A percentile compares a stretch with the other conserved stretches of the same genome.
Evolutionary conservation across 2,797 vertebrate species (phyloP).

Genomic region (Tadarida brasiliensis): DNA sequence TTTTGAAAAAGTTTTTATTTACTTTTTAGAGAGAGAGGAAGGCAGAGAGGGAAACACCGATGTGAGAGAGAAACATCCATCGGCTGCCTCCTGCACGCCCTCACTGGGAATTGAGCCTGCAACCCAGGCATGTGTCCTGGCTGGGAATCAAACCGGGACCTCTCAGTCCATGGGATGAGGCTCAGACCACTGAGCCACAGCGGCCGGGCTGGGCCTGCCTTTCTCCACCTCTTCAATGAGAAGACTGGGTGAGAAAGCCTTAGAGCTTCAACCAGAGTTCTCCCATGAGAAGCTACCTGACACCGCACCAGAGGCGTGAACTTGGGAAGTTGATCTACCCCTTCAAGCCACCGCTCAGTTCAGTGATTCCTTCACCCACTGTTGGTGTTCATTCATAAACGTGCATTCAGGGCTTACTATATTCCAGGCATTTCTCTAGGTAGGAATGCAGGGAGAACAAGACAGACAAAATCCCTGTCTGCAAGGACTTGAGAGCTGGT

Average conservation of each 20-base stretch:
- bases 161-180: no score
- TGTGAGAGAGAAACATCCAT: no score
- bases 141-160: no score
- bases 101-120: no score
- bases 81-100: no score
- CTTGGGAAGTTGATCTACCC: not conserved
- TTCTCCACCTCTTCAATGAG: not conserved
- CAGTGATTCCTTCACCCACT: conserved; percentile 49
- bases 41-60: no score
- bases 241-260: not conserved
- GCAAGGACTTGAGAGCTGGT: not conserved
- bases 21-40: no score
- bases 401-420: not conserved
- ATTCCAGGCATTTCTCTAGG: not conserved
- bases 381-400: conserved; percentile 55
- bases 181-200: no score
- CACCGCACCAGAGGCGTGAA: not conserved
- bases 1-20: no score
- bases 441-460: not conserved
- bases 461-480: not conserved
- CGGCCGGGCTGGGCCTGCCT: no score
- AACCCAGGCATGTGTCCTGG: no score
- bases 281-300: not conserved
- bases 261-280: not conserved
- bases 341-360: not conserved